Evolutionary conservation across 2,888 invertebrate genomes (phyloP).

Genomic region (Cerastis rubricosa): DNA sequence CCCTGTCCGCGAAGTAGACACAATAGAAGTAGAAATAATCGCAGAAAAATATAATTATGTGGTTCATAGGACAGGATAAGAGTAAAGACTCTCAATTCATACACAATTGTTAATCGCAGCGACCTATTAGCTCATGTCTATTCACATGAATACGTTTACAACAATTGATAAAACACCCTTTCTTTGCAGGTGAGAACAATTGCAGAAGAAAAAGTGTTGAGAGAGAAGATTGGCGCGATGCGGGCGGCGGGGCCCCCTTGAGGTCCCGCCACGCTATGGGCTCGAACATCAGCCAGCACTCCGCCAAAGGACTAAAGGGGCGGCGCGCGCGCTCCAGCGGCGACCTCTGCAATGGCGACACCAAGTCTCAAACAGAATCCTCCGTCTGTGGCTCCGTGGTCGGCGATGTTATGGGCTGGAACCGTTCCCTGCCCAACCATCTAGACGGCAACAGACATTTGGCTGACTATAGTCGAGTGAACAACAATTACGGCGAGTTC

Average conservation of each 20-base stretch:
- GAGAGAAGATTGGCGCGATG: slow-evolving; percentile 79
- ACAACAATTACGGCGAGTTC: slow-evolving; percentile 90
- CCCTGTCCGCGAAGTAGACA: neutral
- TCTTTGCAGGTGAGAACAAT: slow-evolving; percentile 76
- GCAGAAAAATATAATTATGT: neutral
- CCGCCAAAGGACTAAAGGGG: slow-evolving; percentile 93
- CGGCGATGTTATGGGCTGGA: slow-evolving; percentile 89
- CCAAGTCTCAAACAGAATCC: slow-evolving; percentile 87
- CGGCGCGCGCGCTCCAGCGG: slow-evolving; percentile 94
- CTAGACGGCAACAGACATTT: slow-evolving; percentile 92
- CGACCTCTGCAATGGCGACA: slow-evolving; percentile 93
- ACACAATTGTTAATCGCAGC: neutral
- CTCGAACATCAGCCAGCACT: slow-evolving; percentile 95
- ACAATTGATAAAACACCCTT: neutral
- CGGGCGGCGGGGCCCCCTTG: slow-evolving; percentile 86
- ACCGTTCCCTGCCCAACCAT: slow-evolving; percentile 93
- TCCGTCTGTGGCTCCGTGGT: slow-evolving; percentile 89
- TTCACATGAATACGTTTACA: neutral
- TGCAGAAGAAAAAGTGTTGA: slow-evolving; percentile 70
- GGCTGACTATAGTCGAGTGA: slow-evolving; percentile 90
- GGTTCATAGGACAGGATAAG: neutral
- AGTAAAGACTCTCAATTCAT: neutral
- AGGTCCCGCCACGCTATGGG: slow-evolving; percentile 92
- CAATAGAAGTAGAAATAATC: neutral
- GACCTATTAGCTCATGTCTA: neutral